Evolutionary conservation across 2,113 vertebrate genomes (phyloP).

Genomic region (Notarius quadriscutis): DNA sequence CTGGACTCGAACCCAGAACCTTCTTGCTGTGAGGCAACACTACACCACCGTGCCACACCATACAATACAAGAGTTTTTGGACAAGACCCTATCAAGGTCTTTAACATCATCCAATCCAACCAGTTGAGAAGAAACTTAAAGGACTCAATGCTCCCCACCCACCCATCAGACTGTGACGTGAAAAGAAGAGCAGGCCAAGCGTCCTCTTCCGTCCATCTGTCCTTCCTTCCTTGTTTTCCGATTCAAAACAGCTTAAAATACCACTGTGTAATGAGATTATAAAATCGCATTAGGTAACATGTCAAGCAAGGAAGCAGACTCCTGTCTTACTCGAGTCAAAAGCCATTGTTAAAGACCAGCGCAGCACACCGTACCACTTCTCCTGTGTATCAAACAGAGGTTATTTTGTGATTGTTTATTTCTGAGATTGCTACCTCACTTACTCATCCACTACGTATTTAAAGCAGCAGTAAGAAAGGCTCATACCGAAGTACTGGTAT

Average conservation of each 20-base stretch:
- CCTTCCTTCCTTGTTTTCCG: neutral
- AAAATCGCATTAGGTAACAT: conserved; percentile 12
- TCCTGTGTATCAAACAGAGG: neutral
- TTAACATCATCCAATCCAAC: neutral
- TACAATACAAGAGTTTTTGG: neutral
- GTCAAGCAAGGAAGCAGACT: conserved; percentile 10
- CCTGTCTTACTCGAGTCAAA: neutral
- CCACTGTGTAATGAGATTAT: neutral
- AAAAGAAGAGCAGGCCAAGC: neutral
- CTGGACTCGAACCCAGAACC: too few relatives aligned
- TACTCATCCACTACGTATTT: neutral
- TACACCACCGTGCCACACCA: too few relatives aligned
- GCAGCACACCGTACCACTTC: neutral
- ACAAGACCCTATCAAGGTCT: neutral
- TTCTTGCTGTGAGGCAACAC: too few relatives aligned
- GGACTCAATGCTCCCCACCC: neutral
- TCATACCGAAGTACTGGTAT: neutral
- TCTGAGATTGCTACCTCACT: neutral
- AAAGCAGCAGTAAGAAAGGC: neutral
- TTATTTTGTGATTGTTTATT: neutral
- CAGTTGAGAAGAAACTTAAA: neutral
- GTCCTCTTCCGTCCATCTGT: conserved; percentile 3
- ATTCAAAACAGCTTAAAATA: conserved; percentile 17
- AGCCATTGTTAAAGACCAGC: conserved; percentile 13
- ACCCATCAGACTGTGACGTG: neutral